Conservation (phyloP, 2,888 invertebrate species). For the Apamea epomidion region DNA sequence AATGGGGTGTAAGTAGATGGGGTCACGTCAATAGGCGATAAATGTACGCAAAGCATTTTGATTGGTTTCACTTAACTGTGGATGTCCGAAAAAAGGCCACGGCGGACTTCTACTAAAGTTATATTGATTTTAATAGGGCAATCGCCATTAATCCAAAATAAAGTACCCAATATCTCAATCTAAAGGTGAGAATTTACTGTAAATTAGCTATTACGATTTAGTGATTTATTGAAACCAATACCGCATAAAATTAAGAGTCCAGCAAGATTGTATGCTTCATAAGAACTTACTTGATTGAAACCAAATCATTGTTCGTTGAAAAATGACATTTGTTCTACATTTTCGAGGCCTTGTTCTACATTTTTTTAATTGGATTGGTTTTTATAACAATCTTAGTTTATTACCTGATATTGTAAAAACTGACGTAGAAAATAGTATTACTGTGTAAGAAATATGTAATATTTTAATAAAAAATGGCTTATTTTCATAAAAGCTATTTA, state of each 20-base stretch:
- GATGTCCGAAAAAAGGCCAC: slow-evolving; percentile 15
- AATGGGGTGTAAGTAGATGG: background rate
- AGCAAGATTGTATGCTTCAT: slow-evolving; percentile 4
- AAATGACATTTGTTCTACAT: slow-evolving; percentile 37
- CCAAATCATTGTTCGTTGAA: slow-evolving; percentile 38
- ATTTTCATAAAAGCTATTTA: slow-evolving; percentile 32
- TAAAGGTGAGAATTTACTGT: slow-evolving; percentile 35
- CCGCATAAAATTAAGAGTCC: slow-evolving; percentile 5
- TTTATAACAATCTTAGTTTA: slow-evolving; percentile 43
- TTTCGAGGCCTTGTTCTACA: slow-evolving; percentile 46
- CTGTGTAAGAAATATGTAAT: slow-evolving; percentile 23
- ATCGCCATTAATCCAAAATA: slow-evolving; percentile 22
- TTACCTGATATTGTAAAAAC: slow-evolving; percentile 28
- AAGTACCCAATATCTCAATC: slow-evolving; percentile 24
- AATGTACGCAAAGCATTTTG: slow-evolving; percentile 13
- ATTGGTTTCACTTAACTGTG: slow-evolving; percentile 26
- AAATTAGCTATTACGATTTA: slow-evolving; percentile 42
- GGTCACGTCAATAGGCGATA: background rate
- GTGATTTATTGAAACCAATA: slow-evolving; percentile 49
- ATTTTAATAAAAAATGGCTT: slow-evolving; percentile 28
- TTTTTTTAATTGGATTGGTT: slow-evolving; percentile 33
- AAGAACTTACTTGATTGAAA: slow-evolving; percentile 36
- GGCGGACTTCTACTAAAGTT: slow-evolving; percentile 11
- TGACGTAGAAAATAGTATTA: slow-evolving; percentile 26
- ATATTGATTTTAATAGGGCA: slow-evolving; percentile 30